Conservation (phyloP, 2,113 vertebrate species). For the Microcebus jonahi region DNA sequence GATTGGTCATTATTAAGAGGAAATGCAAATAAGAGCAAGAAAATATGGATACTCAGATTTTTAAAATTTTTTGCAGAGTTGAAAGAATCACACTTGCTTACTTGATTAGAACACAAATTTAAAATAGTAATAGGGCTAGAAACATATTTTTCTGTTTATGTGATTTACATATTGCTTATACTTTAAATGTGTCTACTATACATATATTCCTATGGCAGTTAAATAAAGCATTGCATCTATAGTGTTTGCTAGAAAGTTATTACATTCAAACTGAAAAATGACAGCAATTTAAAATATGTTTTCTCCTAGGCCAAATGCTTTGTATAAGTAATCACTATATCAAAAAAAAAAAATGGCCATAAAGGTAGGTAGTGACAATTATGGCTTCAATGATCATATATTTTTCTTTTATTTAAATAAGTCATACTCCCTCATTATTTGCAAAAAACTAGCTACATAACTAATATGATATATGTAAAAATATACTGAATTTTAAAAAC, state of each 20-base stretch:
- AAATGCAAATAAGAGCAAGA: background rate
- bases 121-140: background rate
- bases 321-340: background rate
- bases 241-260: slow-evolving; percentile 34
- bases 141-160: background rate
- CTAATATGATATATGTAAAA: background rate
- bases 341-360: background rate
- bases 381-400: background rate
- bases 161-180: slow-evolving; percentile 15
- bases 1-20: background rate
- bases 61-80: background rate
- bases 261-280: slow-evolving; percentile 62
- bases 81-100: background rate
- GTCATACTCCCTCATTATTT: background rate
- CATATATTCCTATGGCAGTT: background rate
- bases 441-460: slow-evolving; percentile 20
- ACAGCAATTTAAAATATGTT: slow-evolving; percentile 47
- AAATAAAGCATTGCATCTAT: slow-evolving; percentile 8
- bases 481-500: slow-evolving; percentile 21
- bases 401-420: slow-evolving; percentile 49
- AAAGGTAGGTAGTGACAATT: background rate
- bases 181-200: background rate
- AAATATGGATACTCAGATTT: background rate
- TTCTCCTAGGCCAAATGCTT: slow-evolving; percentile 1
- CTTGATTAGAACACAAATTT: background rate